A percentile compares a stretch with the other conserved stretches of the same genome.
Conservation (phyloP, 1,140 invertebrate species). For the Caerostris darwini region DNA sequence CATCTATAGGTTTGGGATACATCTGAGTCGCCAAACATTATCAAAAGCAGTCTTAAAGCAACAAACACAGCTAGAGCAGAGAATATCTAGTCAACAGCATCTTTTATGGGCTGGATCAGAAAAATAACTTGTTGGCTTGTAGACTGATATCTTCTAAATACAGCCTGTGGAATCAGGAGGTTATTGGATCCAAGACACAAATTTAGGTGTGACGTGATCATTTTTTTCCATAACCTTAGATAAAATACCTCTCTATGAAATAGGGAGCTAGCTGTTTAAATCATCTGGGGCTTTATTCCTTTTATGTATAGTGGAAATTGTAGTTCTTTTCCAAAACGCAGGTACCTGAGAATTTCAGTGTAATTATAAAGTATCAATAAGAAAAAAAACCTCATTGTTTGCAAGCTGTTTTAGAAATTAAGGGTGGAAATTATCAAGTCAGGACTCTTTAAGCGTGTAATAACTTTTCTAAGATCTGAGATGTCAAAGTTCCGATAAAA, state of each 20-base stretch:
- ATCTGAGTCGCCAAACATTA: background rate
- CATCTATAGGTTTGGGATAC: background rate
- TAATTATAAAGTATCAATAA: background rate
- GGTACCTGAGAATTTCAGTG: background rate
- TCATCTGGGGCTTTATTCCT: background rate
- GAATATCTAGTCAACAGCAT: background rate
- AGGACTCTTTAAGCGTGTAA: background rate
- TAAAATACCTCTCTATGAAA: constrained; percentile 29
- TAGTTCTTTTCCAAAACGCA: constrained; percentile 18
- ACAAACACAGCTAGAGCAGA: constrained; percentile 22
- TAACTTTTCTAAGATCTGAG: background rate
- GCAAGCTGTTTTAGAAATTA: background rate
- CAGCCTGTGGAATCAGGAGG: background rate
- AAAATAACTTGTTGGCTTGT: background rate
- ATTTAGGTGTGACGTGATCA: background rate
- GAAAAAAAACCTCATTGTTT: too few species aligned
- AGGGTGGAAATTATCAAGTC: background rate
- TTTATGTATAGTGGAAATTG: background rate
- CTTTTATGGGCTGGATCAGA: constrained; percentile 5
- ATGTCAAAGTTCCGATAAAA: background rate
- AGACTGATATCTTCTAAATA: constrained; percentile 24
- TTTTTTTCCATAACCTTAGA: constrained; percentile 13
- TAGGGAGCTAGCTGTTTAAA: background rate
- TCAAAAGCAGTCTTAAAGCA: constrained; percentile 49
- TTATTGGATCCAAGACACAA: background rate